phyloP scores from a whole-genome alignment of 1,140 invertebrate species.

The Panagrolaimus sp. region DNA sequence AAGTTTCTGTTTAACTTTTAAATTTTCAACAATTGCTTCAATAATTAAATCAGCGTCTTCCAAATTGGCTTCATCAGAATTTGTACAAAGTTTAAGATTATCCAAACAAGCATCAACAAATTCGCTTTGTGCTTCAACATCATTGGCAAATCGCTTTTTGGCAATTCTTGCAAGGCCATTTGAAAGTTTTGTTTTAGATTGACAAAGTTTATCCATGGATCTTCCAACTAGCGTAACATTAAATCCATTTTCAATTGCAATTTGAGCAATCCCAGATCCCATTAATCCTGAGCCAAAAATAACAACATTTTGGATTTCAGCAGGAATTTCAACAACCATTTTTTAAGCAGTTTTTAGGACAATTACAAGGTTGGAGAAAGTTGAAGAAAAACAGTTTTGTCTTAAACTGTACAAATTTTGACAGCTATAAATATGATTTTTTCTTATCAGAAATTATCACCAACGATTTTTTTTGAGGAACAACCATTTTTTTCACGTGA shows the following conservation, averaged over 20 bases:
- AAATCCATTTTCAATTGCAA: slow-evolving; percentile 48
- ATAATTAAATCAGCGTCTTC: slow-evolving; percentile 48
- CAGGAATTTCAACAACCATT: slow-evolving; percentile 22
- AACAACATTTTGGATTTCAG: slow-evolving; percentile 43
- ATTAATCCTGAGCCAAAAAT: slow-evolving; percentile 53
- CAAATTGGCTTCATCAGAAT: slow-evolving; percentile 36
- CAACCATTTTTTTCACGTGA: no score
- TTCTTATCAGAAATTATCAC: no score
- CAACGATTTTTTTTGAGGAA: no score
- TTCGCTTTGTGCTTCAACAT: slow-evolving; percentile 30
- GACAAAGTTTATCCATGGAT: slow-evolving; percentile 42
- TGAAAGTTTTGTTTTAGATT: slow-evolving; percentile 38
- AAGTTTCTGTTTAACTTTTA: slow-evolving; percentile 50
- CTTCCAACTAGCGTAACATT: slow-evolving; percentile 48
- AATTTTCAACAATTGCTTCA: slow-evolving; percentile 55
- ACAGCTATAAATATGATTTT: no score
- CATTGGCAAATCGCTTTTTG: slow-evolving; percentile 40
- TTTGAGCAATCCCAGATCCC: slow-evolving; percentile 54
- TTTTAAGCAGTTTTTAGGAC: no score
- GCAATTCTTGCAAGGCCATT: slow-evolving; percentile 35
- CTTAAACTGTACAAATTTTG: no score
- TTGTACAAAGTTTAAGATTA: slow-evolving; percentile 32
- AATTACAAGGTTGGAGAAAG: no score
- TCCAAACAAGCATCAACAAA: slow-evolving; percentile 29
- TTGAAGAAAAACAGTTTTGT: no score